These are phyloP conservation scores for Chymomyza caudatula DNA, from an alignment of 2,888 invertebrate species.

Conservation along the genomic window DNA sequence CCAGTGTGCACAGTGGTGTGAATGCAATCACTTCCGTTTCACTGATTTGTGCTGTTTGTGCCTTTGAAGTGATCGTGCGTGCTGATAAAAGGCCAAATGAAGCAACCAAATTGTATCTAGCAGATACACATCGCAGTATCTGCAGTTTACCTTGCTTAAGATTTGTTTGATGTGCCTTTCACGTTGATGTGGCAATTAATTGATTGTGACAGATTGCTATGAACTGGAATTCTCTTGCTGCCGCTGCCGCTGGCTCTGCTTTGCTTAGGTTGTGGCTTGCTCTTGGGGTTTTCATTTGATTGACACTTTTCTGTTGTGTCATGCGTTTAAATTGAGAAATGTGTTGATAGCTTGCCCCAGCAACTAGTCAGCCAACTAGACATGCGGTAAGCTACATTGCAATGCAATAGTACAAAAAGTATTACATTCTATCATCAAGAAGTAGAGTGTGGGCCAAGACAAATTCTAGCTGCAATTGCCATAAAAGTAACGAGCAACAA, in stretches of 20 bases:
- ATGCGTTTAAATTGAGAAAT: constrained; percentile 62
- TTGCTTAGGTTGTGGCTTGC: not conserved
- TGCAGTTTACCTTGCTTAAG: constrained; percentile 41
- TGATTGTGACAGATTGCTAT: constrained; percentile 71
- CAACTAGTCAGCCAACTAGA: not conserved
- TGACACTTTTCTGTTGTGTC: constrained; percentile 68
- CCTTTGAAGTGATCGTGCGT: constrained; percentile 71
- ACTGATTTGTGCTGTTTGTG: constrained; percentile 37
- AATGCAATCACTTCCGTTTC: constrained; percentile 69
- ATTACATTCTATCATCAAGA: not conserved
- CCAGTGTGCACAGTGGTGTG: constrained; percentile 52
- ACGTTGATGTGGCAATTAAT: constrained; percentile 66
- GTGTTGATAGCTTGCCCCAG: constrained; percentile 8
- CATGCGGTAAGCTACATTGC: not conserved
- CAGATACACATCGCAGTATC: constrained; percentile 54
- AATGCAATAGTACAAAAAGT: not conserved
- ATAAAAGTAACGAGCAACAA: constrained; percentile 28
- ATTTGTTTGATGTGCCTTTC: constrained; percentile 55
- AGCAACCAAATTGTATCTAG: constrained; percentile 46
- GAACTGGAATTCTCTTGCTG: constrained; percentile 28
- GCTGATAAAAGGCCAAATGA: constrained; percentile 57
- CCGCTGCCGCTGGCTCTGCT: not conserved
- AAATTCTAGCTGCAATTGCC: constrained; percentile 37
- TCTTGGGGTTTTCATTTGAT: constrained; percentile 27
- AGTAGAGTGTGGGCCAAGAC: constrained; percentile 27